phyloP scores from a whole-genome alignment of 2,888 invertebrate species.

The Hartigia nigra region DNA sequence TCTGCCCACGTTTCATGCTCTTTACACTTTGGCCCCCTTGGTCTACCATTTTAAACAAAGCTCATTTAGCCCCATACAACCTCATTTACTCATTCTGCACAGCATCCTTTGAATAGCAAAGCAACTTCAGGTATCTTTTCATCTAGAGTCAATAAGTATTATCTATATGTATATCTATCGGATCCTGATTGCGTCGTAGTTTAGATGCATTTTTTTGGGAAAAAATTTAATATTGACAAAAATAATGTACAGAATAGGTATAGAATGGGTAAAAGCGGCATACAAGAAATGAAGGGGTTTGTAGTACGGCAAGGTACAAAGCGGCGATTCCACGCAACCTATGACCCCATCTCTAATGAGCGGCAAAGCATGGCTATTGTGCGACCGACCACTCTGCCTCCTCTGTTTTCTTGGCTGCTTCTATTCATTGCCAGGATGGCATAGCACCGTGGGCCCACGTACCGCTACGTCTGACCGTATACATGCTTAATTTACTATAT shows the following conservation, averaged over 20 bases:
- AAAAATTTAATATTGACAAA: not conserved
- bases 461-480: not conserved
- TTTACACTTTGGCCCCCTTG: not conserved
- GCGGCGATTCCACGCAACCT: constrained; percentile 51
- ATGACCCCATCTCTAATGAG: constrained; percentile 58
- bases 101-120: not conserved
- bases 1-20: not conserved
- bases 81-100: not conserved
- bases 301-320: constrained; percentile 34
- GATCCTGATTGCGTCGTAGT: not conserved
- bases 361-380: constrained; percentile 57
- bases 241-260: not conserved
- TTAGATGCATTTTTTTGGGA: not conserved
- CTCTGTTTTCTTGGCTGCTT: constrained; percentile 28
- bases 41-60: not conserved
- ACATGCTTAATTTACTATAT: not conserved
- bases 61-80: not conserved
- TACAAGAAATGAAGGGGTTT: not conserved
- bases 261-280: not conserved
- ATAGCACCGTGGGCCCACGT: constrained; percentile 4
- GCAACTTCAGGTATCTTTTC: not conserved
- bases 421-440: not conserved
- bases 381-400: constrained; percentile 33
- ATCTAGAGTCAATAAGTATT: not conserved
- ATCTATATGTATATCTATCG: not conserved